These are phyloP conservation scores for Anas platyrhynchos DNA, from an alignment of 2,113 vertebrate genomes.

Conservation along the genomic window DNA sequence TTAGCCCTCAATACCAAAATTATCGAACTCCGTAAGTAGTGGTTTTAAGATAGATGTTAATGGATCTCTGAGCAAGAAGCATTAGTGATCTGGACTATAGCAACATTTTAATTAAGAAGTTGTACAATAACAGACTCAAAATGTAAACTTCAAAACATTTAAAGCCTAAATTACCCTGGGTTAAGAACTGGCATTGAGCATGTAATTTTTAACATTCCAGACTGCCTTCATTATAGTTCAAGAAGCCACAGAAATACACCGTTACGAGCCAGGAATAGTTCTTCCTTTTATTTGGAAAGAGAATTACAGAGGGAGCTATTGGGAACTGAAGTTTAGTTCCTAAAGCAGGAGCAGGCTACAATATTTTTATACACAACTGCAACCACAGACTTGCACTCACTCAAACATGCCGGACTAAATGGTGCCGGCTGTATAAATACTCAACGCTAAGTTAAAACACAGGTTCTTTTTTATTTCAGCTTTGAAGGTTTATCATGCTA, in stretches of 20 bases:
- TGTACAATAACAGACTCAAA: slow-evolving; percentile 64
- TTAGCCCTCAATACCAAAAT: background rate
- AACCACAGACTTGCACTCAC: slow-evolving; percentile 77
- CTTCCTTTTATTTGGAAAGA: slow-evolving; percentile 86
- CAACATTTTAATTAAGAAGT: slow-evolving; percentile 66
- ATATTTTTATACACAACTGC: slow-evolving; percentile 81
- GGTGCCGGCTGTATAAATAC: slow-evolving; percentile 89
- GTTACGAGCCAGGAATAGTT: slow-evolving; percentile 82
- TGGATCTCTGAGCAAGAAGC: slow-evolving; percentile 3
- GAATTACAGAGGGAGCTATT: slow-evolving; percentile 82
- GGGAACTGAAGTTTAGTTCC: slow-evolving; percentile 70
- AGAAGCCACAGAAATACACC: slow-evolving; percentile 85
- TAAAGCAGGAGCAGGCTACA: slow-evolving; percentile 69
- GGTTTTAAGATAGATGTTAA: slow-evolving; percentile 35
- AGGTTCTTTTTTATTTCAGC: slow-evolving; percentile 80
- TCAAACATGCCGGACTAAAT: slow-evolving; percentile 78
- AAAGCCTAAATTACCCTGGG: slow-evolving; percentile 72
- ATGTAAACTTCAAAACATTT: slow-evolving; percentile 55
- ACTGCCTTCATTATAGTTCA: slow-evolving; percentile 76
- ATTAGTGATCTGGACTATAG: slow-evolving; percentile 10
- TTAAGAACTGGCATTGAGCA: slow-evolving; percentile 60
- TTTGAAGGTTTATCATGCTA: slow-evolving; percentile 80
- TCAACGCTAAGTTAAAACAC: slow-evolving; percentile 74
- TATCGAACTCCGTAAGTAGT: slow-evolving; percentile 1
- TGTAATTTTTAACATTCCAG: slow-evolving; percentile 80